Evolutionary conservation across 2,888 invertebrate genomes (phyloP).

Genomic region (Limnephilus auricula): DNA sequence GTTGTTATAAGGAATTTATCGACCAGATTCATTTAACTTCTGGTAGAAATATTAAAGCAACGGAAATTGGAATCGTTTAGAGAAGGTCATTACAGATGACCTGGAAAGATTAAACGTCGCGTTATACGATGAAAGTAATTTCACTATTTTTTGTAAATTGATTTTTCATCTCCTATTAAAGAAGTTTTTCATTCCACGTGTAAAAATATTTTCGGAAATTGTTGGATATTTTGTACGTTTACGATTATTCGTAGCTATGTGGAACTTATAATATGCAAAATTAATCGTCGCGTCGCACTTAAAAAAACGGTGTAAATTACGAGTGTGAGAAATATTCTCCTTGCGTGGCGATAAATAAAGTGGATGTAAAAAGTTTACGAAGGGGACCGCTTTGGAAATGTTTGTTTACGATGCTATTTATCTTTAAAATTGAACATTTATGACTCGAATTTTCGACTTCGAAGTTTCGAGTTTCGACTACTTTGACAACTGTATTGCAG

Average conservation of each 20-base stretch:
- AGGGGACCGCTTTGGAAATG: constrained; percentile 56
- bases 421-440: constrained; percentile 59
- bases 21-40: constrained; percentile 20
- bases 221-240: not conserved
- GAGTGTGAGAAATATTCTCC: not conserved
- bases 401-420: constrained; percentile 59
- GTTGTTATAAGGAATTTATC: not conserved
- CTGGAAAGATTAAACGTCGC: not conserved
- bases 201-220: not conserved
- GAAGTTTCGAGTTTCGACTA: constrained; percentile 22
- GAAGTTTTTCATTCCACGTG: not conserved
- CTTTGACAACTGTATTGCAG: not conserved
- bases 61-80: constrained; percentile 37
- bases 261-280: not conserved
- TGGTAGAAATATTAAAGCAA: not conserved
- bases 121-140: not conserved
- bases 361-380: constrained; percentile 49
- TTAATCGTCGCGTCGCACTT: not conserved
- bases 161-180: not conserved
- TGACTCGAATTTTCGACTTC: constrained; percentile 42
- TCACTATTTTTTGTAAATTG: not conserved
- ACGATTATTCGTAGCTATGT: not conserved
- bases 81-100: constrained; percentile 17
- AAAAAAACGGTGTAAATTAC: constrained; percentile 11
- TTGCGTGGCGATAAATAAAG: constrained; percentile 3